These are phyloP conservation scores for Leptopilina drosophilae DNA, from an alignment of 2,888 invertebrate genomes.

Conservation along the genomic window DNA sequence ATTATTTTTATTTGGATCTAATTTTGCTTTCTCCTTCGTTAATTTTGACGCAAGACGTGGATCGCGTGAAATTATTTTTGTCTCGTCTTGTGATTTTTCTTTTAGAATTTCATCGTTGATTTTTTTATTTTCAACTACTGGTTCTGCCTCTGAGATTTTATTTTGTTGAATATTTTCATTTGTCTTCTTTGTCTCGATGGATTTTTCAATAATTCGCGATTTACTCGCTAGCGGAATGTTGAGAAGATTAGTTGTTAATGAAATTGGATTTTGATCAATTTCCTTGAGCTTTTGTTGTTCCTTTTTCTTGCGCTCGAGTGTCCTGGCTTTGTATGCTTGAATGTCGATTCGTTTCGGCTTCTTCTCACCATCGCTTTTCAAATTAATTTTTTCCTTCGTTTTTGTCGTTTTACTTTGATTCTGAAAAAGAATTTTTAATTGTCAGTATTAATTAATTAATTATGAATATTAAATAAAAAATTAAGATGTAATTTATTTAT, in stretches of 20 bases:
- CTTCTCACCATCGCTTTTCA: not conserved
- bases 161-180: not conserved
- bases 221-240: conserved; percentile 59
- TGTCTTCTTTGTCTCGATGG: not conserved
- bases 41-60: conserved; percentile 41
- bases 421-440: not conserved
- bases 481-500: too few species aligned
- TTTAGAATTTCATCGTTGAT: not conserved
- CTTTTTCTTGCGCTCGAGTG: conserved; percentile 60
- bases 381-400: not conserved
- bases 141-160: not conserved
- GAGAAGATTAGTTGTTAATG: conserved; percentile 60
- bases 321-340: conserved; percentile 69
- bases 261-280: conserved; percentile 56
- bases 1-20: conserved; percentile 33
- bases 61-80: not conserved
- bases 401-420: not conserved
- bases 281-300: conserved; percentile 52
- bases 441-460: not conserved
- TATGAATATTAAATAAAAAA: too few species aligned
- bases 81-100: conserved; percentile 1
- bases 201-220: not conserved
- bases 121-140: not conserved
- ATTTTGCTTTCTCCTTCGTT: conserved; percentile 16
- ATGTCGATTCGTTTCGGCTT: conserved; percentile 58